Conservation (phyloP, 2,888 invertebrate species). For the Acleris laterana region DNA sequence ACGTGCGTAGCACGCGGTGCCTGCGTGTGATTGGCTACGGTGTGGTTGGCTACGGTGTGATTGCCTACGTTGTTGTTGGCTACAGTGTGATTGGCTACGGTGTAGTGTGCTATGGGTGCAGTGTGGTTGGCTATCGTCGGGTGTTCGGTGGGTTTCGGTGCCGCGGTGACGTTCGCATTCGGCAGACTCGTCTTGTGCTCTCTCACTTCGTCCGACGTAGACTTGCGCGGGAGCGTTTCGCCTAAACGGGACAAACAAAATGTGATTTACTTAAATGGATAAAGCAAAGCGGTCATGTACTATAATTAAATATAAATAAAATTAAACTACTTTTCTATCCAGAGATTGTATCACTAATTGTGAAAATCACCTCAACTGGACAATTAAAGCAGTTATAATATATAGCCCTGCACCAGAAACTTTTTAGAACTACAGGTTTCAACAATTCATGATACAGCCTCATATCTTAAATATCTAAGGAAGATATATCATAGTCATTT, state of each 20-base stretch:
- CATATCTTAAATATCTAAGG: too few relatives aligned
- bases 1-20: constrained; percentile 43
- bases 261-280: constrained; percentile 15
- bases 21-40: constrained; percentile 59
- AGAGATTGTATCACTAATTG: too few relatives aligned
- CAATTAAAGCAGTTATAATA: too few relatives aligned
- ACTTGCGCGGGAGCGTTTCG: constrained; percentile 68
- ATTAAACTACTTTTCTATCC: too few relatives aligned
- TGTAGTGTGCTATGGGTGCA: constrained; percentile 23
- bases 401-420: too few relatives aligned
- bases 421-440: too few relatives aligned
- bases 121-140: constrained; percentile 39
- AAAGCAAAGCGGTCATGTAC: constrained; percentile 4
- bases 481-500: too few relatives aligned
- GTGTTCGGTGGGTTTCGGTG: constrained; percentile 57
- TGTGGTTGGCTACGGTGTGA: not conserved
- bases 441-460: too few relatives aligned
- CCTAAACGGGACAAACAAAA: constrained; percentile 49
- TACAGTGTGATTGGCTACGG: not conserved
- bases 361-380: too few relatives aligned
- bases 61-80: not conserved
- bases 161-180: constrained; percentile 62
- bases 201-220: constrained; percentile 77
- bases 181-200: constrained; percentile 71
- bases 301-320: not conserved